A percentile compares a stretch with the other conserved stretches of the same genome.
Evolutionary conservation across 2,888 invertebrate species (phyloP).

Genomic region (Hypolimnas misippus): DNA sequence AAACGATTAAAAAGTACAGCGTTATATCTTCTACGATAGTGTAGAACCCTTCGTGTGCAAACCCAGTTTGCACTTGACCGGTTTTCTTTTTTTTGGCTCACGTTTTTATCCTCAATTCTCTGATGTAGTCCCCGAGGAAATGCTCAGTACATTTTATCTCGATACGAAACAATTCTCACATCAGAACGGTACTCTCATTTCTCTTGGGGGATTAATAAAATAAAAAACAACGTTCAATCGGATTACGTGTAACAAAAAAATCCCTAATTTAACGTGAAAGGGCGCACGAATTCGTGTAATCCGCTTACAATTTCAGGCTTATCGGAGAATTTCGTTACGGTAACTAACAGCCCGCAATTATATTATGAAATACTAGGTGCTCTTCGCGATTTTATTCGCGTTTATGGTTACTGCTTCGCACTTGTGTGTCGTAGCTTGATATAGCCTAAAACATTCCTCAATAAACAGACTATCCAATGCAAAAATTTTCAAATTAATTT

Average conservation of each 20-base stretch:
- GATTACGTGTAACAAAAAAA: background rate
- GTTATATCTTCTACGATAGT: too few relatives aligned
- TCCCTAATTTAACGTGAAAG: background rate
- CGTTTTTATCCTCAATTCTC: background rate
- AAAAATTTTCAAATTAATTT: too few relatives aligned
- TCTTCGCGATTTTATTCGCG: too few relatives aligned
- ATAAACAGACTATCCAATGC: too few relatives aligned
- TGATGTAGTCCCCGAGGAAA: slow-evolving; percentile 2
- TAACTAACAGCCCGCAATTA: too few relatives aligned
- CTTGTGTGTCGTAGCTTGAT: too few relatives aligned
- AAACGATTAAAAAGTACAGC: too few relatives aligned
- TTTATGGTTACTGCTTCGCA: too few relatives aligned
- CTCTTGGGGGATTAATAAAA: background rate
- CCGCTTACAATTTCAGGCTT: background rate
- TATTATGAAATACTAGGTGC: too few relatives aligned
- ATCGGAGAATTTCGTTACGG: background rate
- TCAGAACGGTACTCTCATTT: background rate
- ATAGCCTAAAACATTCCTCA: too few relatives aligned
- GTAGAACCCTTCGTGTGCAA: too few relatives aligned
- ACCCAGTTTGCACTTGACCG: too few relatives aligned
- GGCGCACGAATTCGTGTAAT: background rate
- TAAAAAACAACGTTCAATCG: background rate
- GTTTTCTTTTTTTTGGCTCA: background rate
- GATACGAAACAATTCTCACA: slow-evolving; percentile 16
- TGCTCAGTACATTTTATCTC: slow-evolving; percentile 11